Evolutionary conservation across 1,140 invertebrate genomes (phyloP).

Genomic region (Papilio machaon): DNA sequence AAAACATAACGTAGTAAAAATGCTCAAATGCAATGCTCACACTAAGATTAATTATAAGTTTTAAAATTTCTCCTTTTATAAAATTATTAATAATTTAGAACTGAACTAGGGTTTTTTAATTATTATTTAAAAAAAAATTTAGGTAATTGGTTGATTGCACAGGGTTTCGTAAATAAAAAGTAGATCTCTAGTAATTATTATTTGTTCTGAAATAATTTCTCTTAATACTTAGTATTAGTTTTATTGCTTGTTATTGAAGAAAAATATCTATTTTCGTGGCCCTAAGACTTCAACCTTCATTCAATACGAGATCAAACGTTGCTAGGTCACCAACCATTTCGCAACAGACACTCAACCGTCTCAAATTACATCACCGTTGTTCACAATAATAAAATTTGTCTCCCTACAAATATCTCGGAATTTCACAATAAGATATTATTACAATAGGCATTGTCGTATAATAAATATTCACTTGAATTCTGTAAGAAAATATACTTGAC

Average conservation of each 20-base stretch:
- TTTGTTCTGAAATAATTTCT: too few species aligned
- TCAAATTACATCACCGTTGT: slow-evolving; percentile 61
- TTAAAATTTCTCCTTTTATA: too few species aligned
- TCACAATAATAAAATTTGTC: slow-evolving; percentile 66
- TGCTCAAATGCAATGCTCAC: too few species aligned
- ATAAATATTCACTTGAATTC: slow-evolving; percentile 3
- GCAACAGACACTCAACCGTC: slow-evolving; percentile 64
- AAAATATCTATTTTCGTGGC: slow-evolving; percentile 48
- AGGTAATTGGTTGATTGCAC: too few species aligned
- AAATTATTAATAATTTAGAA: too few species aligned
- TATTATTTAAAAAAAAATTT: too few species aligned
- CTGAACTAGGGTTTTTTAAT: too few species aligned
- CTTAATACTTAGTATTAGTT: too few species aligned
- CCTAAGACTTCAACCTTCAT: slow-evolving; percentile 46
- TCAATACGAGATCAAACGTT: slow-evolving; percentile 71
- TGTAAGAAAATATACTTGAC: background rate
- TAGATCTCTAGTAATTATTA: too few species aligned
- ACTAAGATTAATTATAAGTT: too few species aligned
- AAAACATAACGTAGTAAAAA: too few species aligned
- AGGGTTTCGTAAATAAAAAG: too few species aligned
- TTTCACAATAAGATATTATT: slow-evolving; percentile 27
- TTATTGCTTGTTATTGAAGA: background rate
- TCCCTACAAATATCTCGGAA: slow-evolving; percentile 22
- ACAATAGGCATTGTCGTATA: slow-evolving; percentile 4
- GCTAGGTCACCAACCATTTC: slow-evolving; percentile 70